A percentile compares a stretch with the other conserved stretches of the same genome.
Evolutionary conservation across 2,797 vertebrate species (phyloP).

Genomic region (Poecilia velifera): DNA sequence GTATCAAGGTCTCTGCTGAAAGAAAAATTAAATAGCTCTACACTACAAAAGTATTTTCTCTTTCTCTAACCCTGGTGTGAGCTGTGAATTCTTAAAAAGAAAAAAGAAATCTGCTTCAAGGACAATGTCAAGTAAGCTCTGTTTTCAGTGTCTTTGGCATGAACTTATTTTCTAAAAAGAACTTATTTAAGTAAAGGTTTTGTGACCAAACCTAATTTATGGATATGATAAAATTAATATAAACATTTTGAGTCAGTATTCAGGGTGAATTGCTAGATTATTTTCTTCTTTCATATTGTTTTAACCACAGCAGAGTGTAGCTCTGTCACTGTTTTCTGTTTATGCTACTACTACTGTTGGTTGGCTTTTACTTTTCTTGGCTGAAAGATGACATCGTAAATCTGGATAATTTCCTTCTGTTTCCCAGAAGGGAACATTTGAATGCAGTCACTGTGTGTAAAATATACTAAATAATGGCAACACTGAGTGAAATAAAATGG

Average conservation of each 20-base stretch:
- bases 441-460: background rate
- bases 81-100: conserved; percentile 25
- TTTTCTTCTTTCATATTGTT: background rate
- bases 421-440: background rate
- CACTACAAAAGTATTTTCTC: background rate
- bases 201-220: background rate
- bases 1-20: conserved; percentile 62
- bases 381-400: background rate
- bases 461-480: background rate
- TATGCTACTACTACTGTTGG: background rate
- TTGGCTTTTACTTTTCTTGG: background rate
- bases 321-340: background rate
- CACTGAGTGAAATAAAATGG: background rate
- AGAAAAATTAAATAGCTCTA: conserved; percentile 25
- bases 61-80: background rate
- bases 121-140: background rate
- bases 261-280: background rate
- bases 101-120: conserved; percentile 14
- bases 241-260: conserved; percentile 7
- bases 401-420: background rate
- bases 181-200: background rate
- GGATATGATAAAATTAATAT: background rate
- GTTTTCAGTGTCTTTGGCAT: background rate
- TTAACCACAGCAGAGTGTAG: background rate
- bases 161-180: background rate